Evolutionary conservation across 2,888 invertebrate genomes (phyloP), one percentile per base, ranked within the genome.

Genomic region (Masnerella sp.): DNA sequence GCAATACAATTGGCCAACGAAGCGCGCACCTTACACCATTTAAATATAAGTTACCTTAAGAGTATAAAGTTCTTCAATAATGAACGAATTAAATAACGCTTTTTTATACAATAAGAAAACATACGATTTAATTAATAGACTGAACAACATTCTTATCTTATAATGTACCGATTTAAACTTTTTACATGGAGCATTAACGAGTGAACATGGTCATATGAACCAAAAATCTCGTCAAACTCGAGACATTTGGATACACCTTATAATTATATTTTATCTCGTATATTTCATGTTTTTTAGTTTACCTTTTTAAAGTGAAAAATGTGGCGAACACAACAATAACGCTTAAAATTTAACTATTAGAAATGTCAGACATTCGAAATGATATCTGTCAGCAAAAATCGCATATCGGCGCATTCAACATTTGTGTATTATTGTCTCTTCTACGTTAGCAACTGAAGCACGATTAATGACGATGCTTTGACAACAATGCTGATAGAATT

Each of bases 91-190:
- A 54, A 58, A 47, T 52, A 71, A 65, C 51, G 38, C 42, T 43
- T 67, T 61, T 71, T 45, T 67, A 72, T 67, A 70, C 25, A 17
- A 70, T 71, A 11, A 59, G 42, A 71, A 58, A 58, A 49, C 42
- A 65, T 54, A 36, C 43, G 36, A 8, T 40, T 9, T 61, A 22
- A 54, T 61, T 67, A 56, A 61, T 47, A 32, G 43, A 47, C 34
- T 14, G 54, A 47, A 67, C 22, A 43, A 51, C 43, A 34, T 68
- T 36, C 45, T 17, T 45, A 45, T 36, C 32, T 34, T 36, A 36
- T 36, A n/a, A 45, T 28, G 15, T 61, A 51, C 30, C 3, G 30
- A 14, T 40, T 62, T 4, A 34, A 28, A 36, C 58, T 73, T 73
- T 73, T 58, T 73, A 73, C 73, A 73, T 51, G 54, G 58, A 62